Conservation (phyloP, 2,888 invertebrate genomes). For the Cancer borealis region DNA sequence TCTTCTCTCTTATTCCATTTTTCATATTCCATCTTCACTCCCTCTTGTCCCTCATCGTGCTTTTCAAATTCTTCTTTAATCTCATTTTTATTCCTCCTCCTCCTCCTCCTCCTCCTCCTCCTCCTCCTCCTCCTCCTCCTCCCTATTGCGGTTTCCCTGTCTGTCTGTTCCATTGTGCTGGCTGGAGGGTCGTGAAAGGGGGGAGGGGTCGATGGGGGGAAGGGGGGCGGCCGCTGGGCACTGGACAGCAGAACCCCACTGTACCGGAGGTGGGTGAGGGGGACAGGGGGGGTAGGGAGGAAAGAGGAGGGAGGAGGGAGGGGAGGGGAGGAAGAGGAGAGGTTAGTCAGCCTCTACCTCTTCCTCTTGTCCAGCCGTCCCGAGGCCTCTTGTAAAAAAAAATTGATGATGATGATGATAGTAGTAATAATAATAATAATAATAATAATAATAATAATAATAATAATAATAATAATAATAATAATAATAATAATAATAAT, state of each 20-base stretch:
- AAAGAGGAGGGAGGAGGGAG: background rate
- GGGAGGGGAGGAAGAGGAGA: background rate
- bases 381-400: background rate
- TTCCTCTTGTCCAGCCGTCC: background rate
- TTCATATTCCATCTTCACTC: background rate
- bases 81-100: slow-evolving; percentile 10
- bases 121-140: background rate
- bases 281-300: background rate
- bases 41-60: background rate
- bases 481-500: background rate
- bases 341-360: background rate
- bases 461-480: background rate
- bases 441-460: background rate
- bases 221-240: background rate
- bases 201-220: background rate
- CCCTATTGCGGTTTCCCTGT: background rate
- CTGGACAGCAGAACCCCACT: background rate
- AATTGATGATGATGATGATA: background rate
- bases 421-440: background rate
- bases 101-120: slow-evolving; percentile 22
- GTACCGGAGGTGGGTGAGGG: background rate
- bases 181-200: background rate
- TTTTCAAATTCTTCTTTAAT: slow-evolving; percentile 26
- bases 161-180: background rate
- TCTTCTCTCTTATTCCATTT: background rate